Evolutionary conservation across 2,797 vertebrate genomes (phyloP).

Genomic region (Erpetoichthys calabaricus): DNA sequence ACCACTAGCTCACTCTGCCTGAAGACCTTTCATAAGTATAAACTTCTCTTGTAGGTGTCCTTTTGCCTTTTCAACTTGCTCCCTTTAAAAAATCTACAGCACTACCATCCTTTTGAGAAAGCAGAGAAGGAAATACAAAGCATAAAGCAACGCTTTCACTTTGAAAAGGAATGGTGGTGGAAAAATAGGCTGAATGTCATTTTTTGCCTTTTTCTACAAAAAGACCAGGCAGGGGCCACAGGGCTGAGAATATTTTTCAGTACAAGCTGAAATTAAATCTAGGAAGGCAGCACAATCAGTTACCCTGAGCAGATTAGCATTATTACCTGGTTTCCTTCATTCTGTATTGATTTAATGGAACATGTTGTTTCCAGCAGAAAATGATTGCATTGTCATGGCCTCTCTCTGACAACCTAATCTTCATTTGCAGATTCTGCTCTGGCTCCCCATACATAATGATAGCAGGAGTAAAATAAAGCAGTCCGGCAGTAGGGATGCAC

Average conservation of each 20-base stretch:
- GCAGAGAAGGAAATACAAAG: background rate
- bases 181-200: background rate
- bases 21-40: too few relatives aligned
- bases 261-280: too few relatives aligned
- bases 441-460: slow-evolving; percentile 5
- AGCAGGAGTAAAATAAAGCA: background rate
- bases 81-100: too few relatives aligned
- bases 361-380: background rate
- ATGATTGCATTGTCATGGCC: slow-evolving; percentile 1
- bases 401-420: slow-evolving; percentile 7
- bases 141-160: background rate
- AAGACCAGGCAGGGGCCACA: too few relatives aligned
- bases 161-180: background rate
- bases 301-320: slow-evolving; percentile 1
- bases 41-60: too few relatives aligned
- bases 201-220: background rate
- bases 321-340: slow-evolving; percentile 1
- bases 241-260: too few relatives aligned
- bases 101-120: too few relatives aligned
- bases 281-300: background rate
- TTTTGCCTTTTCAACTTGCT: too few relatives aligned
- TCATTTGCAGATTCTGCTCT: slow-evolving; percentile 1
- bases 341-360: background rate
- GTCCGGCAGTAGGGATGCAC: background rate
- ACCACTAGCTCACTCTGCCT: too few relatives aligned